phyloP scores from a whole-genome alignment of 1,140 invertebrate species.

The Diuraphis noxia region DNA sequence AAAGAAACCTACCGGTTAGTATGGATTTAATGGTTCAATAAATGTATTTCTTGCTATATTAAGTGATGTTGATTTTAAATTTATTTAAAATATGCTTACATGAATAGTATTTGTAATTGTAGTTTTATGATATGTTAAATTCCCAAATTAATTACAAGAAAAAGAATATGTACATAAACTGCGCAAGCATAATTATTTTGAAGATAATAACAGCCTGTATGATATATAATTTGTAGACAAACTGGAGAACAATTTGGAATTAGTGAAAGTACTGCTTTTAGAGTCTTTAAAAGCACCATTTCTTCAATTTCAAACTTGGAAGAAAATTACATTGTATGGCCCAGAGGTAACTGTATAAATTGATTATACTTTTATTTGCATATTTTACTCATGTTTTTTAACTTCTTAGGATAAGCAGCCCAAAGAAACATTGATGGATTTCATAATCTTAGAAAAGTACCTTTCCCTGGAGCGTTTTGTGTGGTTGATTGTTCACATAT shows the following conservation, averaged over 20 bases:
- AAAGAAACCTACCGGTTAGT: not conserved
- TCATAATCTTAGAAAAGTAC: not conserved
- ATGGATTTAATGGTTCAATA: not conserved
- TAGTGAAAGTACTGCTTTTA: not conserved
- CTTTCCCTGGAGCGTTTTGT: not conserved
- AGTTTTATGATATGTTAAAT: too few species aligned
- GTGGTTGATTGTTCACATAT: not conserved
- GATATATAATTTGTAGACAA: not conserved
- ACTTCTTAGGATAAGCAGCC: not conserved
- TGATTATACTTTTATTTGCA: not conserved
- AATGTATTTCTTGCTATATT: too few species aligned
- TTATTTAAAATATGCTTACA: too few species aligned
- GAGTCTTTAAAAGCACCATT: not conserved
- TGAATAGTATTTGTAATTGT: too few species aligned
- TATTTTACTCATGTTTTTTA: not conserved
- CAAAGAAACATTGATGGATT: not conserved
- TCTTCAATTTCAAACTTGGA: not conserved
- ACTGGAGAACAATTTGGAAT: not conserved
- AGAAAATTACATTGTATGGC: not conserved
- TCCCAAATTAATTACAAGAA: too few species aligned
- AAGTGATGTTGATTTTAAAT: too few species aligned
- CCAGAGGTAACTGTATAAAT: not conserved
- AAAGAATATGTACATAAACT: not conserved
- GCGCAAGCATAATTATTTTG: not conserved
- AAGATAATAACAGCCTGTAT: not conserved